phyloP scores from a whole-genome alignment of 2,113 vertebrate species.

The Fulica atra region DNA sequence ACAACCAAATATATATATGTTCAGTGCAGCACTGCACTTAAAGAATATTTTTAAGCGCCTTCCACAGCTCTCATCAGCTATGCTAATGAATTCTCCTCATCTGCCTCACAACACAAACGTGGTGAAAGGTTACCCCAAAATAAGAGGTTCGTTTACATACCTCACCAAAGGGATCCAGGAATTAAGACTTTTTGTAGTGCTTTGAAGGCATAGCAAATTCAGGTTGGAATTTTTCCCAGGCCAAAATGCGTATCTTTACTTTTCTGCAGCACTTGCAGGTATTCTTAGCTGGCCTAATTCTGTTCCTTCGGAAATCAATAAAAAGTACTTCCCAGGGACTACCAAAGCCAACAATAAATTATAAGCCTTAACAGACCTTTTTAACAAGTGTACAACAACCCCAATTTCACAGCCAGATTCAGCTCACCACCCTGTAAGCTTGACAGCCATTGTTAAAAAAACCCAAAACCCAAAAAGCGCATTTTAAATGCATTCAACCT shows the following conservation, averaged over 20 bases:
- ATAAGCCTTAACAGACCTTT: not conserved
- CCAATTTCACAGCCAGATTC: not conserved
- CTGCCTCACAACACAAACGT: not conserved
- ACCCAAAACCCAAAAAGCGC: not conserved
- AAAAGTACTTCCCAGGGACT: not conserved
- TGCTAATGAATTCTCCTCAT: not conserved
- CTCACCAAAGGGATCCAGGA: not conserved
- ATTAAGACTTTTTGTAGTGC: constrained; percentile 20
- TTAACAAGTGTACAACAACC: not conserved
- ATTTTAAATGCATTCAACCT: not conserved
- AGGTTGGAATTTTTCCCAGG: constrained; percentile 4
- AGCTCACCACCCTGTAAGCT: not conserved
- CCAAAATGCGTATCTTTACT: not conserved
- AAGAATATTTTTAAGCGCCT: not conserved
- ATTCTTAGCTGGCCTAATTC: not conserved
- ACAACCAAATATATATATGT: not conserved
- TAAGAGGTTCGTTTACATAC: not conserved
- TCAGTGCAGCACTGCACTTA: not conserved
- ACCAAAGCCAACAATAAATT: not conserved
- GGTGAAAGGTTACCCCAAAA: not conserved
- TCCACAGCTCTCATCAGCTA: not conserved
- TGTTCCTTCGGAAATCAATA: not conserved
- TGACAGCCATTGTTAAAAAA: not conserved
- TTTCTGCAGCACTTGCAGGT: not conserved
- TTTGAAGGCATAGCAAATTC: constrained; percentile 19